Evolutionary conservation across 2,888 invertebrate species (phyloP).

Genomic region (Eurytoma adleriae): DNA sequence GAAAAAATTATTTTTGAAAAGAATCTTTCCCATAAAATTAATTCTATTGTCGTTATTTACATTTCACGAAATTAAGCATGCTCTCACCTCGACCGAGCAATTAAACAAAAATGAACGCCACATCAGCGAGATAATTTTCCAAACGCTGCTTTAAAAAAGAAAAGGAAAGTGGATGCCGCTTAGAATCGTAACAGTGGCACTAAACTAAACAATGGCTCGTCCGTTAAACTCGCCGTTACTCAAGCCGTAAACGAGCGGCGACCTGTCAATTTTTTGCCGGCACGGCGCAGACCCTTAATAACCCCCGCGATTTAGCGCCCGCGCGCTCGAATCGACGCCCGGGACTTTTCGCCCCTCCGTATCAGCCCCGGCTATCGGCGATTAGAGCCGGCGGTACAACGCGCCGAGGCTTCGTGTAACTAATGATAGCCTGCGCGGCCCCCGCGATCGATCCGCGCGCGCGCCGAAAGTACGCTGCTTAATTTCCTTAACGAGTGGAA

Average conservation of each 20-base stretch:
- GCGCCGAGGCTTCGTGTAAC: conserved; percentile 61
- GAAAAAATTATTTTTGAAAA: too few species aligned
- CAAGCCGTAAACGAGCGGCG: conserved; percentile 1
- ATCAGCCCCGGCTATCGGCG: conserved; percentile 61
- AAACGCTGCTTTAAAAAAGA: too few species aligned
- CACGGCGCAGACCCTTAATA: conserved; percentile 11
- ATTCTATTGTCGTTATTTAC: too few species aligned
- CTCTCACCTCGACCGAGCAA: too few species aligned
- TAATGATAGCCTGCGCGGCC: conserved; percentile 61
- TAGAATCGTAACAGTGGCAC: background rate
- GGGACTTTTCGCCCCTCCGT: conserved; percentile 19
- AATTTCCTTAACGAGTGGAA: conserved; percentile 56
- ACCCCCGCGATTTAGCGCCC: conserved; percentile 13
- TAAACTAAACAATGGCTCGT: background rate
- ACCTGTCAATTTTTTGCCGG: conserved; percentile 22
- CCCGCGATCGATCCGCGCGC: conserved; percentile 54
- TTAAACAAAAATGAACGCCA: too few species aligned
- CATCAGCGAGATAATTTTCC: too few species aligned
- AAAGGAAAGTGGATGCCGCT: background rate
- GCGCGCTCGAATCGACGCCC: conserved; percentile 45
- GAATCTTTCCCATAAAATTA: too few species aligned
- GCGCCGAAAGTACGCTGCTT: conserved; percentile 9
- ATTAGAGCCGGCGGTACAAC: conserved; percentile 59
- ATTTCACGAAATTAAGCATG: too few species aligned
- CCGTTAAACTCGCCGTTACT: conserved; percentile 31